Base-by-base conservation (phyloP, 2,888 invertebrate species). In the Notocelia uddmanniana region DNA sequence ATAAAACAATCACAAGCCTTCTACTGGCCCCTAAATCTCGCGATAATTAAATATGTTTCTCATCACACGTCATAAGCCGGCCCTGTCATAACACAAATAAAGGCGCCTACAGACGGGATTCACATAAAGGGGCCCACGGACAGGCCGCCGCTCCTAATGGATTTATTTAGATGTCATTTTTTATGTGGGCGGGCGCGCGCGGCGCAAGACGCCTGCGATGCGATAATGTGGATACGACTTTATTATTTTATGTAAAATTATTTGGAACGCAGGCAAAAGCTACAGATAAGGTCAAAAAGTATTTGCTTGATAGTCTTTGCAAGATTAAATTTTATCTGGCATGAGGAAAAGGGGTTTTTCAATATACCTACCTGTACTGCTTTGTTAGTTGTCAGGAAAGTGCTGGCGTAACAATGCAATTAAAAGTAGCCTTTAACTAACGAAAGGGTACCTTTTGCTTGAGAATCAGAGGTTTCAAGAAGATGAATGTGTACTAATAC, bases 101-200 rank as follows among this genome's bases (percentile, higher is more conserved):
- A 87, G 89, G 90, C 91, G 89, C 88, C 85, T 86, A 76, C 87
- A 89, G 84, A 89, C 89, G 79, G 78, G 85, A 80, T 79, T 83
- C 84, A 84, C 85, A 89, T 90, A 89, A 91, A 90, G 89, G 90
- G 89, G 85, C 87, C 85, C 82, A 84, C 83, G 85, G 87, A 90
- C 91, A 91, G 91, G 92, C 82, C 85, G 82, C 83, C 82, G 82
- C 80, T 79, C 87, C 84, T 92, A 93, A 93, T 93, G 93, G 93
- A 93, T 93, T 92, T 93, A 93, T 93, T 93, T 93, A 93, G 93
- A 93, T 92, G 93, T 93, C 93, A 93, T 93, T 93, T 93, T 93
- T 93, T 93, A 93, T 92, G 93, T 93, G 93, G 93, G 93, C 93
- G 93, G 92, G 90, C 90, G 91, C 91, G 89, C 80, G 83, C 81